Evolutionary conservation across 2,888 invertebrate genomes (phyloP).

Genomic region (Xylophagus ater): DNA sequence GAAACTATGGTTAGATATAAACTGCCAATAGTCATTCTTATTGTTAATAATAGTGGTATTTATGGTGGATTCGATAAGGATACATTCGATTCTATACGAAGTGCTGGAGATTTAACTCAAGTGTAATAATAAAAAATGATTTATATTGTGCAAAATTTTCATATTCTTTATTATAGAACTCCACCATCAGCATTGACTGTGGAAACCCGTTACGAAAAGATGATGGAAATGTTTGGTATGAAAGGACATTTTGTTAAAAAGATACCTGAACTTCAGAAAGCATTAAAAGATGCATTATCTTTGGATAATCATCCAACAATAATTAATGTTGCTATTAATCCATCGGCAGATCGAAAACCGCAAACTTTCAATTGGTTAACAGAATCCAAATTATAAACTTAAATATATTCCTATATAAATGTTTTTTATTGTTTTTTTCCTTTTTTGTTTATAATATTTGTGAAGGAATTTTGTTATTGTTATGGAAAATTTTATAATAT

Average conservation of each 20-base stretch:
- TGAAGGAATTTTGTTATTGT: too few species aligned
- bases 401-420: too few species aligned
- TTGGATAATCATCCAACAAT: conserved; percentile 68
- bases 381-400: conserved; percentile 80
- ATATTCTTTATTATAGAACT: conserved; percentile 46
- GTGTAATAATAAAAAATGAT: conserved; percentile 45
- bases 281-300: conserved; percentile 54
- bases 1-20: conserved; percentile 94
- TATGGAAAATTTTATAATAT: too few species aligned
- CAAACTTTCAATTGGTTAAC: conserved; percentile 89
- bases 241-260: conserved; percentile 70
- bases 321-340: conserved; percentile 83
- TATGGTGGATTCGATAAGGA: conserved; percentile 76
- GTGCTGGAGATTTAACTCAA: conserved; percentile 57
- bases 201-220: conserved; percentile 76
- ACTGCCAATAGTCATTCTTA: conserved; percentile 77
- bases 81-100: conserved; percentile 57
- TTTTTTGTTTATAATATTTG: too few species aligned
- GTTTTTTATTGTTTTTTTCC: too few species aligned
- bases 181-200: conserved; percentile 73
- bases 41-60: conserved; percentile 94
- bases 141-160: conserved; percentile 4
- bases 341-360: conserved; percentile 78
- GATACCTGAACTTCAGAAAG: conserved; percentile 60
- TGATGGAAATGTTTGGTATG: conserved; percentile 78